Conservation (phyloP, 2,888 invertebrate species). For the Uropetala carovei region DNA sequence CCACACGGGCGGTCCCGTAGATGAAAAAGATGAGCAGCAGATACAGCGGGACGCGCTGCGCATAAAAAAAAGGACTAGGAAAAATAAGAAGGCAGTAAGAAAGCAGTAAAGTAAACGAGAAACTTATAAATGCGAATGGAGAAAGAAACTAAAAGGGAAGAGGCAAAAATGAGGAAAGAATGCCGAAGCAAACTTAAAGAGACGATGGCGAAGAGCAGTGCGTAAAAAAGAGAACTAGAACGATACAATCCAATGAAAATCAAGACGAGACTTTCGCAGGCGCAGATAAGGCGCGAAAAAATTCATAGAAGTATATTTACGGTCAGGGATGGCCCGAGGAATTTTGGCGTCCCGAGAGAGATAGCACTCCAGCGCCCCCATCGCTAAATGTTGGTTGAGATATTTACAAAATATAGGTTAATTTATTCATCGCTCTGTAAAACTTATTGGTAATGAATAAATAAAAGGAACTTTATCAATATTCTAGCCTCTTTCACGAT, state of each 20-base stretch:
- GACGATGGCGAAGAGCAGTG: too few species aligned
- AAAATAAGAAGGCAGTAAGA: background rate
- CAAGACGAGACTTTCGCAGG: background rate
- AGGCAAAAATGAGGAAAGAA: conserved; percentile 4
- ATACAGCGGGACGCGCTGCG: conserved; percentile 17
- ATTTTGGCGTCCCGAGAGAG: too few species aligned
- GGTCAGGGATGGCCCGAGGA: too few species aligned
- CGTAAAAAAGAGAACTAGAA: background rate
- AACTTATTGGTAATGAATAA: too few species aligned
- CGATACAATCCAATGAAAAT: background rate
- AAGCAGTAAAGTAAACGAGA: background rate
- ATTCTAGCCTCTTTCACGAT: too few species aligned
- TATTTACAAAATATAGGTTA: too few species aligned
- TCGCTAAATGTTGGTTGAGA: too few species aligned
- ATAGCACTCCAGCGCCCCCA: too few species aligned
- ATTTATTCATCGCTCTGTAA: too few species aligned
- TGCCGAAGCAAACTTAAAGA: background rate
- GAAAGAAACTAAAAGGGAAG: background rate
- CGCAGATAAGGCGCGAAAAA: background rate
- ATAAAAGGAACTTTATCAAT: too few species aligned
- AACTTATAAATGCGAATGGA: too few species aligned
- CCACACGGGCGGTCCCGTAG: background rate
- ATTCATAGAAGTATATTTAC: background rate
- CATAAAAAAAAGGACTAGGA: too few species aligned
- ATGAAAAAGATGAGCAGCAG: conserved; percentile 46